phyloP scores from a whole-genome alignment of 1,140 invertebrate species.

The Carcinoscorpius rotundicauda region DNA sequence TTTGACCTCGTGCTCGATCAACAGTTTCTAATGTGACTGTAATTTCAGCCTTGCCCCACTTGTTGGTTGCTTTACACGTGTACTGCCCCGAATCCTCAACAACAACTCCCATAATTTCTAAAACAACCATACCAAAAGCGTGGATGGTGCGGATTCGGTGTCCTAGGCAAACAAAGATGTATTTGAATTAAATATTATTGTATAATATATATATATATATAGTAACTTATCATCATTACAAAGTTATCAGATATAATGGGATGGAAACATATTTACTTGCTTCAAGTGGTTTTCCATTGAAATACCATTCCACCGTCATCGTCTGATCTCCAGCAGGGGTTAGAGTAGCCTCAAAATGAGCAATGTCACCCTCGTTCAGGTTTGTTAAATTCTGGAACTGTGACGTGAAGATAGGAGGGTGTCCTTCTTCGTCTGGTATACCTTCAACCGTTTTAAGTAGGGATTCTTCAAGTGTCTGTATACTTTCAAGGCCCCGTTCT shows the following conservation, averaged over 20 bases:
- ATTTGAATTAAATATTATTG: neutral
- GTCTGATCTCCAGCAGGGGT: slow-evolving; percentile 87
- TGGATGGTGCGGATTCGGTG: slow-evolving; percentile 83
- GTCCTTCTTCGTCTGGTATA: slow-evolving; percentile 52
- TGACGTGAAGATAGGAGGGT: slow-evolving; percentile 74
- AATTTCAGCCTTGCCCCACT: slow-evolving; percentile 53
- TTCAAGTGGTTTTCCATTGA: slow-evolving; percentile 75
- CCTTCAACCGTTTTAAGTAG: slow-evolving; percentile 51
- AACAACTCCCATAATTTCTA: slow-evolving; percentile 80
- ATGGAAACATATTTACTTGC: slow-evolving; percentile 13
- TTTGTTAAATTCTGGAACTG: slow-evolving; percentile 68
- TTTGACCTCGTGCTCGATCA: slow-evolving; percentile 68
- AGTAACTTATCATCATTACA: neutral
- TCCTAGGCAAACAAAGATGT: slow-evolving; percentile 1
- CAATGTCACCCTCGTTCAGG: slow-evolving; percentile 79
- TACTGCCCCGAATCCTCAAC: slow-evolving; percentile 72
- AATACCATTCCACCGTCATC: slow-evolving; percentile 97
- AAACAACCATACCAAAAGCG: slow-evolving; percentile 89
- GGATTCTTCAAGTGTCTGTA: slow-evolving; percentile 79
- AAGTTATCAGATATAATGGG: no score
- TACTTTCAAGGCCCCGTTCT: slow-evolving; percentile 74
- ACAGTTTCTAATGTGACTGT: slow-evolving; percentile 68
- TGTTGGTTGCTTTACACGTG: slow-evolving; percentile 34
- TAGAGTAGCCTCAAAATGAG: slow-evolving; percentile 85
- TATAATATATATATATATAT: neutral